Evolutionary conservation across 2,797 vertebrate species (phyloP).

Genomic region (Girardinus metallicus): DNA sequence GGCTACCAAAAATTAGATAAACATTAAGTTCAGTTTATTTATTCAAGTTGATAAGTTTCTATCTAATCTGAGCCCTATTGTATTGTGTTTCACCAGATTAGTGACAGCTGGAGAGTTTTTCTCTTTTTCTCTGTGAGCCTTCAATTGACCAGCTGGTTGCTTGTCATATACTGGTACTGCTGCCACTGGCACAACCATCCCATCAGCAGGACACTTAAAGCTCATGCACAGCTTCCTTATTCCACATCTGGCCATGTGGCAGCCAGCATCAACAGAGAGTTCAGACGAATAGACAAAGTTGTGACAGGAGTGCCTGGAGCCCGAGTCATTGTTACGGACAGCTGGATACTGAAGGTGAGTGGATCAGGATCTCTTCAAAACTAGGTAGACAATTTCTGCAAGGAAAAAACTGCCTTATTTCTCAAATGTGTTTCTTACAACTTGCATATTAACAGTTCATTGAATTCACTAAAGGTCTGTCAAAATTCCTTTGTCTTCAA

Average conservation of each 20-base stretch:
- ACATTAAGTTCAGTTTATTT: neutral
- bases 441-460: neutral
- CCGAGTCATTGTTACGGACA: constrained; percentile 90
- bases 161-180: constrained; percentile 88
- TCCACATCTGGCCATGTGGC: constrained; percentile 86
- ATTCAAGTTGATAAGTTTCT: neutral
- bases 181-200: constrained; percentile 87
- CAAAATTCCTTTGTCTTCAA: neutral
- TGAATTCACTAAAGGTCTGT: neutral
- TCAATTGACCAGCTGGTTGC: constrained; percentile 72
- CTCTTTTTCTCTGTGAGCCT: constrained; percentile 79
- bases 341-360: constrained; percentile 89
- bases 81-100: constrained; percentile 61
- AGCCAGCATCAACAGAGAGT: constrained; percentile 89
- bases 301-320: constrained; percentile 87
- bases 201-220: constrained; percentile 78
- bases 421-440: neutral
- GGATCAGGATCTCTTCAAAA: neutral
- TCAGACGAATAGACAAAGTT: constrained; percentile 93
- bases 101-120: constrained; percentile 83
- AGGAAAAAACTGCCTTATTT: neutral
- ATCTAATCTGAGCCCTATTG: constrained; percentile 1
- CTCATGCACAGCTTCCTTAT: constrained; percentile 79
- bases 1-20: too few species aligned
- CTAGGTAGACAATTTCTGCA: neutral